A percentile compares a stretch with the other conserved stretches of the same genome.
Evolutionary conservation across 2,888 invertebrate genomes (phyloP).

Genomic region (Cancer borealis): DNA sequence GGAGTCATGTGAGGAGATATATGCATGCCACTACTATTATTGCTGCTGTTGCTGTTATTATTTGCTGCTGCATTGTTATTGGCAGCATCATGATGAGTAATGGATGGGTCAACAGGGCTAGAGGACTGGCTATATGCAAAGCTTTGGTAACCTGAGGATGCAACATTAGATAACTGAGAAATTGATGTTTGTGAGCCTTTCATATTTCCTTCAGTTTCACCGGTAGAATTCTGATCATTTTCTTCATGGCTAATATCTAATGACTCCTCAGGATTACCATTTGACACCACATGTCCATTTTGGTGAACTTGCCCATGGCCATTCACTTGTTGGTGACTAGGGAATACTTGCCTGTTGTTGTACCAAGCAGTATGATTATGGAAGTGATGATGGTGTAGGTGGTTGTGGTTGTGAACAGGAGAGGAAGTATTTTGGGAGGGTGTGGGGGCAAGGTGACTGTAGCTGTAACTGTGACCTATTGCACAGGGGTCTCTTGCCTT

Average conservation of each 20-base stretch:
- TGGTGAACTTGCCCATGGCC: constrained; percentile 68
- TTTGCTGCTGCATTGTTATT: constrained; percentile 70
- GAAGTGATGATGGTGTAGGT: constrained; percentile 74
- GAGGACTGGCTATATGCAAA: constrained; percentile 93
- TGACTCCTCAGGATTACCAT: constrained; percentile 72
- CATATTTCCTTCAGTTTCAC: constrained; percentile 79
- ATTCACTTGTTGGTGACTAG: constrained; percentile 69
- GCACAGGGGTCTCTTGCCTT: constrained; percentile 70
- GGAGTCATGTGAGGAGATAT: constrained; percentile 71
- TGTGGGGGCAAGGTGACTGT: constrained; percentile 71
- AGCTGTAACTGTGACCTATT: constrained; percentile 76
- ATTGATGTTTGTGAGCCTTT: constrained; percentile 87
- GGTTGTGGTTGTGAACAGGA: constrained; percentile 62
- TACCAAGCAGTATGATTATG: constrained; percentile 74
- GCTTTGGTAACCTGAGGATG: constrained; percentile 93
- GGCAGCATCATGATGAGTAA: constrained; percentile 74
- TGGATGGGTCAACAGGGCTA: constrained; percentile 86
- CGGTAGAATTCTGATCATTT: constrained; percentile 77
- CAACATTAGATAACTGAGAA: constrained; percentile 88
- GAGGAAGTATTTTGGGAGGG: constrained; percentile 65
- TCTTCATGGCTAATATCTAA: constrained; percentile 72
- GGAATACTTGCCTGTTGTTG: constrained; percentile 68
- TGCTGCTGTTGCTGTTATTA: constrained; percentile 70
- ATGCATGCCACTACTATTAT: constrained; percentile 72
- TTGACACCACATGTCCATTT: constrained; percentile 62